Percentiles rank a stretch among this genome's conserved stretches.
Conservation (phyloP, 2,888 invertebrate species). For the Abrostola tripartita region DNA sequence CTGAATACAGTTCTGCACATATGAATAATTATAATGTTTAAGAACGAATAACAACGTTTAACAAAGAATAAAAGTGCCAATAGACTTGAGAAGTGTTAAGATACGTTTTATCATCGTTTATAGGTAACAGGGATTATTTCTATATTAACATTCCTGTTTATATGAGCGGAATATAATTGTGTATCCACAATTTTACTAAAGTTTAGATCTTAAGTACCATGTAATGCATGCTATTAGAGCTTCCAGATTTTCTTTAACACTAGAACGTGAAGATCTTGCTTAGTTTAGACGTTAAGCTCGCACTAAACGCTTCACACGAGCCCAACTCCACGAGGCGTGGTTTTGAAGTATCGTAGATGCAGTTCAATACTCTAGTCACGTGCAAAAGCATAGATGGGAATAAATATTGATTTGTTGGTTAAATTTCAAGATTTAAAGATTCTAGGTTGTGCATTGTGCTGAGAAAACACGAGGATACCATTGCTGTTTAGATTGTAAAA, state of each 20-base stretch:
- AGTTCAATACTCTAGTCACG: conserved; percentile 43
- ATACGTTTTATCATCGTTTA: too few relatives aligned
- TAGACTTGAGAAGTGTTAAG: too few relatives aligned
- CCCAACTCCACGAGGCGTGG: background rate
- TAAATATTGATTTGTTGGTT: conserved; percentile 38
- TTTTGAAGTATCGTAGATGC: conserved; percentile 3
- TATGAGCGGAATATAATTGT: background rate
- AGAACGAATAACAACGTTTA: too few relatives aligned
- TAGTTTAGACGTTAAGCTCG: conserved; percentile 25
- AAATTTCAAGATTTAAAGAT: conserved; percentile 16
- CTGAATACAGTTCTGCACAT: too few relatives aligned
- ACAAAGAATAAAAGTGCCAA: too few relatives aligned
- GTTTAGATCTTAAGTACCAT: conserved; percentile 26
- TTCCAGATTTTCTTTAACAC: conserved; percentile 32
- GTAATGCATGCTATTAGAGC: conserved; percentile 31
- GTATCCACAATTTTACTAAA: conserved; percentile 24
- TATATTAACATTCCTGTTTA: background rate
- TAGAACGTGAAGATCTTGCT: conserved; percentile 12
- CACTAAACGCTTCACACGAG: conserved; percentile 28
- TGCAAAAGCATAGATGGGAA: conserved; percentile 28
- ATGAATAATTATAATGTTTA: too few relatives aligned
- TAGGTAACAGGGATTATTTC: too few relatives aligned
- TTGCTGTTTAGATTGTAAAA: too few relatives aligned
- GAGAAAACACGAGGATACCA: background rate
- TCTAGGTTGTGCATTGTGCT: conserved; percentile 14